Conservation (phyloP, 2,113 vertebrate species). For the Bujurquina vittata region DNA sequence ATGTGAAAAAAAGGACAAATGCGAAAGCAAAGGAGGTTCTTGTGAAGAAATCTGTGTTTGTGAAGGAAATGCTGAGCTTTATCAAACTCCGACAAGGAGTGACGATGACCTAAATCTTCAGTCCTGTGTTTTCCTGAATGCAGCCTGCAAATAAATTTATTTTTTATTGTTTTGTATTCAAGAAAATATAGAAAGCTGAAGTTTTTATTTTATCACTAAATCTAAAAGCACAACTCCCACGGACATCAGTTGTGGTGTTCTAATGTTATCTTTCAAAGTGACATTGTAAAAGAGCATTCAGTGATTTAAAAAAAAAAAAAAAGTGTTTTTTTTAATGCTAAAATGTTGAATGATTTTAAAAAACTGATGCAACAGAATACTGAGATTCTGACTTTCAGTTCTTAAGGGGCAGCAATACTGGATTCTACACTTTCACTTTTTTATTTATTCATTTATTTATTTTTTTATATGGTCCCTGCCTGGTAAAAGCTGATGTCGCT, state of each 20-base stretch:
- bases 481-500: background rate
- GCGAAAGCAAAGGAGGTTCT: background rate
- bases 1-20: background rate
- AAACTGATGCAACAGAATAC: rapidly evolving
- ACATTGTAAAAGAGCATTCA: too few relatives aligned
- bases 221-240: background rate
- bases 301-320: too few relatives aligned
- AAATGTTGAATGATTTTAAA: background rate
- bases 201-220: background rate
- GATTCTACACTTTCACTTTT: background rate
- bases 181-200: background rate
- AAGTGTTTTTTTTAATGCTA: too few relatives aligned
- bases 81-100: background rate
- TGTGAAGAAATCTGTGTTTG: background rate
- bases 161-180: background rate
- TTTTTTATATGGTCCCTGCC: background rate
- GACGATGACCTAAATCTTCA: background rate
- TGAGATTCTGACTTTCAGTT: background rate
- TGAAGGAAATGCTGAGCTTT: background rate
- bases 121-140: background rate
- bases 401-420: background rate
- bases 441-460: background rate
- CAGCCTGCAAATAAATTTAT: background rate
- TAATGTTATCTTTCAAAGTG: too few relatives aligned
- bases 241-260: too few relatives aligned